phyloP scores from a whole-genome alignment of 2,888 invertebrate species.

The Steinernema scapterisci region DNA sequence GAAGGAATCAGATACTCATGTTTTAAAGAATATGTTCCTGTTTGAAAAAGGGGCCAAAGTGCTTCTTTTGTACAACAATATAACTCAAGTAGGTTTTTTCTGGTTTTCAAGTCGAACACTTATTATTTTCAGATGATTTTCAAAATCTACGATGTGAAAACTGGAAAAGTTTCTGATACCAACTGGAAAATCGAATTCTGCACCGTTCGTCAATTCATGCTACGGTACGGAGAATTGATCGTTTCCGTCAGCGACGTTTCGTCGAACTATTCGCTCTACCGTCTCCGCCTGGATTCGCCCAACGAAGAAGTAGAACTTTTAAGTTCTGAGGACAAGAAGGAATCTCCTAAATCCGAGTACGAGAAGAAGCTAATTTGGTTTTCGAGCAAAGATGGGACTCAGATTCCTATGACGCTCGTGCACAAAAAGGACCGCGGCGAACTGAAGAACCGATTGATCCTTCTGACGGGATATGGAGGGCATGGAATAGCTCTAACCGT shows the following conservation, averaged over 20 bases:
- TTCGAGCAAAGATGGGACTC: conserved; percentile 84
- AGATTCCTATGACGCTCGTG: conserved; percentile 86
- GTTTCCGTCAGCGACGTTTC: background rate
- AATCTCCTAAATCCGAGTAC: too few relatives aligned
- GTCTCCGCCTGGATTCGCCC: background rate
- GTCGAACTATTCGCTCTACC: background rate
- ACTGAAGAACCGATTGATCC: conserved; percentile 73
- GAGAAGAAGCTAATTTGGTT: conserved; percentile 81
- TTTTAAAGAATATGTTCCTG: too few relatives aligned
- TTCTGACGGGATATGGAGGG: conserved; percentile 94
- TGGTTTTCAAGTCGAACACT: too few relatives aligned
- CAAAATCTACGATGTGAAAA: background rate
- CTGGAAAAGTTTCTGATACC: background rate
- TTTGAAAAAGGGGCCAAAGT: background rate
- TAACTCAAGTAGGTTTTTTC: background rate
- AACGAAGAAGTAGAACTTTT: background rate
- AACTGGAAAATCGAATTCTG: background rate
- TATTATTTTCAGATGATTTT: background rate
- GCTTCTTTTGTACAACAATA: background rate
- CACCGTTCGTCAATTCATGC: background rate
- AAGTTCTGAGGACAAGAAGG: background rate
- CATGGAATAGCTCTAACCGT: conserved; percentile 91
- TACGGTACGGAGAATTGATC: too few relatives aligned
- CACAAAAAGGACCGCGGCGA: conserved; percentile 63
- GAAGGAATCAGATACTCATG: background rate